These are phyloP conservation scores for Ridgeia piscesae DNA, from an alignment of 1,140 invertebrate genomes.

Conservation along the genomic window DNA sequence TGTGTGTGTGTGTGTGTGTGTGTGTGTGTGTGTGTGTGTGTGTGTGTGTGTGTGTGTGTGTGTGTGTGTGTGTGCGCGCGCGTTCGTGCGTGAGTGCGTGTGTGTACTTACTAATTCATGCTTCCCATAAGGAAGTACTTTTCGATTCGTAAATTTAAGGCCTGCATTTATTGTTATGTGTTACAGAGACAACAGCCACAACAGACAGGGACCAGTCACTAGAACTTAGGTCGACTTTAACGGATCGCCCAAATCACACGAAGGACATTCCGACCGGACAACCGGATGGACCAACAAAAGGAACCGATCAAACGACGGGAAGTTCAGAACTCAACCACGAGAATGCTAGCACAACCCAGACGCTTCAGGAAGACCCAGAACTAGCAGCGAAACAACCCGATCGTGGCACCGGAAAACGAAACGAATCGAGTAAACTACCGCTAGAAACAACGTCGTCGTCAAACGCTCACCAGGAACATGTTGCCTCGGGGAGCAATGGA, in stretches of 20 bases:
- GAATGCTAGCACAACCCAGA: background rate
- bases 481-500: background rate
- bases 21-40: too few species aligned
- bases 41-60: background rate
- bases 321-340: background rate
- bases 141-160: background rate
- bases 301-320: background rate
- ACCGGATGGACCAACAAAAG: background rate
- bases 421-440: background rate
- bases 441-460: background rate
- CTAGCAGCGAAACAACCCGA: background rate
- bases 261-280: background rate
- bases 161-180: background rate
- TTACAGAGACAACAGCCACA: background rate
- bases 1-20: too few species aligned
- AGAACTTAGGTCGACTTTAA: background rate
- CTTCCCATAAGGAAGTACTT: background rate
- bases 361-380: background rate
- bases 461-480: background rate
- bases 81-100: background rate
- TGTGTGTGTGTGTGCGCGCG: too few species aligned
- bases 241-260: background rate
- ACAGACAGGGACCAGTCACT: background rate
- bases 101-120: too few species aligned
- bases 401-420: background rate